These are phyloP conservation scores for Oreochromis aureus DNA, from an alignment of 2,113 vertebrate species.

Conservation along the genomic window DNA sequence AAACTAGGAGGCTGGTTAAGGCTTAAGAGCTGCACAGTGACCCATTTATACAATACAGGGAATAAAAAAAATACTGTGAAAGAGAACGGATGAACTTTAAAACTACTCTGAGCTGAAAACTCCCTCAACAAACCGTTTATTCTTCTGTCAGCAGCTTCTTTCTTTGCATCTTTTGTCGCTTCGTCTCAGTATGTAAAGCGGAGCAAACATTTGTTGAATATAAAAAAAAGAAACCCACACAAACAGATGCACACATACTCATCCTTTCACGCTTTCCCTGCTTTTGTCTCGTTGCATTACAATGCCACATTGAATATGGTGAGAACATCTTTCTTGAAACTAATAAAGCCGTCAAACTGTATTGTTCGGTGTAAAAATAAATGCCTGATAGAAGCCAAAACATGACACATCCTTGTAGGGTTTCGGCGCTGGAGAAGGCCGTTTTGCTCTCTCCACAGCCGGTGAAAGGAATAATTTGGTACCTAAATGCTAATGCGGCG, in stretches of 20 bases:
- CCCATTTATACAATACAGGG: not conserved
- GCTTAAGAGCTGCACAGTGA: not conserved
- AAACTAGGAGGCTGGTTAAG: not conserved
- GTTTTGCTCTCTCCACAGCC: not conserved
- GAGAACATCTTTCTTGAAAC: conserved; percentile 46
- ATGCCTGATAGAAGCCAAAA: not conserved
- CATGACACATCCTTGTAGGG: conserved; percentile 14
- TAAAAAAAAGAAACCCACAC: not conserved
- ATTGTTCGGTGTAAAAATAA: conserved; percentile 11
- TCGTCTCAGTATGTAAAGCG: conserved; percentile 23
- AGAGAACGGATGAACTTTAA: not conserved
- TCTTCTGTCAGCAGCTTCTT: conserved; percentile 14
- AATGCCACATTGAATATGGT: conserved; percentile 35
- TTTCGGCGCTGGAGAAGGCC: not conserved
- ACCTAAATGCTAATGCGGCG: conserved; percentile 10
- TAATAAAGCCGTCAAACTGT: conserved; percentile 32
- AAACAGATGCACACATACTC: conserved; percentile 46
- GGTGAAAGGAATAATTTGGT: conserved; percentile 16
- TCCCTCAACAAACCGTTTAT: not conserved
- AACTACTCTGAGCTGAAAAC: accelerated
- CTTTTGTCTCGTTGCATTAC: conserved; percentile 21
- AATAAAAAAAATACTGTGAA: not conserved
- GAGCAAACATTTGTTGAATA: conserved; percentile 16
- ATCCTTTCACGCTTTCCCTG: conserved; percentile 27
- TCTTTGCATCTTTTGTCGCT: conserved; percentile 5